Conservation (phyloP, 2,888 invertebrate species). For the Didymodactylos carnosus region DNA sequence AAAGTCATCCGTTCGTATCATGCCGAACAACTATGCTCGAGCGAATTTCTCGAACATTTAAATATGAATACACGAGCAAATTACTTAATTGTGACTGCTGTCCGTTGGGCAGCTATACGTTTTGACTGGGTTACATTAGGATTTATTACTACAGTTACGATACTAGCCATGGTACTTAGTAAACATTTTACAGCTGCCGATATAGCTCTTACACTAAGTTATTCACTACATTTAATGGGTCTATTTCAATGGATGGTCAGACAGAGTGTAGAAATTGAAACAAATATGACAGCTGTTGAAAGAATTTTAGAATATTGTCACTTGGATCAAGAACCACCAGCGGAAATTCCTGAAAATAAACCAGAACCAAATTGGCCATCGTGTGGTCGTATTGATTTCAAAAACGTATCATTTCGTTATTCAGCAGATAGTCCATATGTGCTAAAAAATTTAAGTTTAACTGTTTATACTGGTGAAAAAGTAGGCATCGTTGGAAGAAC, state of each 20-base stretch:
- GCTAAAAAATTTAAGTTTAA: constrained; percentile 40
- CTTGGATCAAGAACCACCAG: constrained; percentile 39
- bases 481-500: constrained; percentile 26
- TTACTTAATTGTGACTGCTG: constrained; percentile 67
- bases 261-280: constrained; percentile 55
- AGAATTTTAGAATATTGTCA: constrained; percentile 57
- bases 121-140: constrained; percentile 66
- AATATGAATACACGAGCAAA: constrained; percentile 69
- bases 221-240: constrained; percentile 43
- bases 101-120: constrained; percentile 78
- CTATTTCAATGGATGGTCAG: constrained; percentile 77
- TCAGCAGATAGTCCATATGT: constrained; percentile 45
- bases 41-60: constrained; percentile 33
- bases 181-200: neutral
- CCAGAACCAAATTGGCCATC: constrained; percentile 29
- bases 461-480: constrained; percentile 39
- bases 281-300: constrained; percentile 48
- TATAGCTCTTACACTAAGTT: constrained; percentile 26
- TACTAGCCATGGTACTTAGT: neutral
- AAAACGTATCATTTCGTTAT: constrained; percentile 46
- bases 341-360: constrained; percentile 23
- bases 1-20: neutral
- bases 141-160: constrained; percentile 63
- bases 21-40: constrained; percentile 22
- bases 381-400: constrained; percentile 27